These are phyloP conservation scores for Lagopus leucura DNA, from an alignment of 2,113 vertebrate genomes.

Conservation along the genomic window DNA sequence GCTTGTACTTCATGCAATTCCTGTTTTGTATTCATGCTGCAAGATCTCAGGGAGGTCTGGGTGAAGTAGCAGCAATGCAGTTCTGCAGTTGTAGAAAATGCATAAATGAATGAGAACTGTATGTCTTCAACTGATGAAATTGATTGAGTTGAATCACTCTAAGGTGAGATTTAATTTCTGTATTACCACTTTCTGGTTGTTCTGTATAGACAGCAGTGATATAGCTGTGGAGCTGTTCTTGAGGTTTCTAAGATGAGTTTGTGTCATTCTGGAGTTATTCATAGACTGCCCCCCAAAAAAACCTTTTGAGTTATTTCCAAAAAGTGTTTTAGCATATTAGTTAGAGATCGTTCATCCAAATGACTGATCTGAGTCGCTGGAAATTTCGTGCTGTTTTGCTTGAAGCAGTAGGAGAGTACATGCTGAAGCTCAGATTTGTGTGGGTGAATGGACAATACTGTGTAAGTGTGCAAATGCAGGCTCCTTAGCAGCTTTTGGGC, in stretches of 20 bases:
- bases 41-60: not conserved
- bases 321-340: not conserved
- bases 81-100: not conserved
- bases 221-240: not conserved
- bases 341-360: conserved; percentile 25
- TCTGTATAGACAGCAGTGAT: not conserved
- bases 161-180: not conserved
- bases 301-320: not conserved
- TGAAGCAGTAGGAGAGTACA: not conserved
- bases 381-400: conserved; percentile 62
- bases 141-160: not conserved
- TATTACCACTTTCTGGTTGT: not conserved
- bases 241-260: conserved; percentile 30
- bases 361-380: conserved; percentile 54
- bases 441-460: conserved; percentile 38
- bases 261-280: conserved; percentile 9
- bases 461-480: not conserved
- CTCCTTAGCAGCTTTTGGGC: not conserved
- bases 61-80: no score
- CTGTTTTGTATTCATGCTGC: not conserved
- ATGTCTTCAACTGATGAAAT: not conserved
- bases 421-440: conserved; percentile 6
- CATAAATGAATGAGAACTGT: not conserved
- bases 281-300: not conserved
- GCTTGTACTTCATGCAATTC: not conserved